Evolutionary conservation across 2,888 invertebrate genomes (phyloP).

Genomic region (Polydrusus pterygomalis): DNA sequence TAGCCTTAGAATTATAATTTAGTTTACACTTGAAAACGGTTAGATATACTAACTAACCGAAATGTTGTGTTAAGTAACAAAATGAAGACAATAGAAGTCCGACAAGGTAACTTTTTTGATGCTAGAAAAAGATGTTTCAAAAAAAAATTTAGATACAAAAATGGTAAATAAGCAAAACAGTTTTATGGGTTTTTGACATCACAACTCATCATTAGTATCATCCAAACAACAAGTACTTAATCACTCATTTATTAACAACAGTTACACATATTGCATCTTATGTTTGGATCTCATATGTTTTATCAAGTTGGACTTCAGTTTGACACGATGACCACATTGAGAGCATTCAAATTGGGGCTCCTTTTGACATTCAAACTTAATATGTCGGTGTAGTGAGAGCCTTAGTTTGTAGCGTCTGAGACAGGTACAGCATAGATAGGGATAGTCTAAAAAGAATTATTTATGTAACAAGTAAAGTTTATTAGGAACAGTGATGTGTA

Average conservation of each 20-base stretch:
- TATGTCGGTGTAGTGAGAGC: slow-evolving; percentile 55
- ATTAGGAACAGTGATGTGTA: background rate
- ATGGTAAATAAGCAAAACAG: no score
- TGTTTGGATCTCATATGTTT: slow-evolving; percentile 5
- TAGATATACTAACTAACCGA: no score
- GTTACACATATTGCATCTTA: background rate
- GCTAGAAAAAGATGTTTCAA: no score
- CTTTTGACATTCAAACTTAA: slow-evolving; percentile 59
- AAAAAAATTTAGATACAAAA: no score
- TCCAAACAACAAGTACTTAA: no score
- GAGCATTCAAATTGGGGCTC: slow-evolving; percentile 55
- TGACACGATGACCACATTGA: slow-evolving; percentile 52
- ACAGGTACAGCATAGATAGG: slow-evolving; percentile 49
- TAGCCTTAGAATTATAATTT: no score
- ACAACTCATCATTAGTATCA: no score
- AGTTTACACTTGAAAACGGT: no score
- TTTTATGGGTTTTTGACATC: no score
- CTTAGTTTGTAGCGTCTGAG: slow-evolving; percentile 56
- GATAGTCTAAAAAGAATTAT: slow-evolving; percentile 20
- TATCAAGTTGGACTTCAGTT: slow-evolving; percentile 2
- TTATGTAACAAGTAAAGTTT: background rate
- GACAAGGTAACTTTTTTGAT: no score
- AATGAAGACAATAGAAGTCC: no score
- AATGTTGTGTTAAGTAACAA: no score
- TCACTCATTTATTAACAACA: background rate